Percentiles rank a stretch among this genome's conserved stretches.
Conservation (phyloP, 2,888 invertebrate genomes). For the Sthenelais limicola region DNA sequence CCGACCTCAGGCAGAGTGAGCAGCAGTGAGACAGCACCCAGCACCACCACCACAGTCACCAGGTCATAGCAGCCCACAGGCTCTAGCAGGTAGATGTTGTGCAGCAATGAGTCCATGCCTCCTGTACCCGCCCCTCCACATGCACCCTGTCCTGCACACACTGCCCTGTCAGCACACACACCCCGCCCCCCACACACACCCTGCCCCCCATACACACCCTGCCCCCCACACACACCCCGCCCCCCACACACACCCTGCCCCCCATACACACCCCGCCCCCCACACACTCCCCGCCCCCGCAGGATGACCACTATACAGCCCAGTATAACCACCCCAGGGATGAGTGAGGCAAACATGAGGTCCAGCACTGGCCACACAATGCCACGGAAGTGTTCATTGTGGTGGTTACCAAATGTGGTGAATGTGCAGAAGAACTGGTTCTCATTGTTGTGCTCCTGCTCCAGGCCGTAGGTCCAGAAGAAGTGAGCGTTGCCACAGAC, state of each 20-base stretch:
- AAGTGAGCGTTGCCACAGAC: slow-evolving; percentile 68
- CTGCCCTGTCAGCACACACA: no score
- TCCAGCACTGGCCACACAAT: slow-evolving; percentile 64
- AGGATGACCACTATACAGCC: slow-evolving; percentile 52
- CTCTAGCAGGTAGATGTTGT: slow-evolving; percentile 53
- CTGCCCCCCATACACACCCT: no score
- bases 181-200: no score
- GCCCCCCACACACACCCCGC: no score
- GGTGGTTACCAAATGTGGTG: slow-evolving; percentile 41
- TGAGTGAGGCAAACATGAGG: slow-evolving; percentile 57
- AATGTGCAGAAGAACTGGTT: slow-evolving; percentile 46
- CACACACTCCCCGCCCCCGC: slow-evolving; percentile 38
- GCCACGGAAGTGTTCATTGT: slow-evolving; percentile 56
- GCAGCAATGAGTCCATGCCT: slow-evolving; percentile 44
- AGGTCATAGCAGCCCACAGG: slow-evolving; percentile 49
- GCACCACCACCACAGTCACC: slow-evolving; percentile 46
- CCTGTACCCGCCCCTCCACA: slow-evolving; percentile 16
- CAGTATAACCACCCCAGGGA: slow-evolving; percentile 60
- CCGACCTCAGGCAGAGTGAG: slow-evolving; percentile 51
- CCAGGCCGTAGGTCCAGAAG: slow-evolving; percentile 69
- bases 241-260: no score
- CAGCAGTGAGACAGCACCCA: slow-evolving; percentile 51
- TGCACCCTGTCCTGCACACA: neutral
- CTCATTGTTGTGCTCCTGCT: slow-evolving; percentile 6
- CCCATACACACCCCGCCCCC: no score